These are phyloP conservation scores for Prinia subflava DNA, from an alignment of 2,113 vertebrate genomes.

Conservation along the genomic window DNA sequence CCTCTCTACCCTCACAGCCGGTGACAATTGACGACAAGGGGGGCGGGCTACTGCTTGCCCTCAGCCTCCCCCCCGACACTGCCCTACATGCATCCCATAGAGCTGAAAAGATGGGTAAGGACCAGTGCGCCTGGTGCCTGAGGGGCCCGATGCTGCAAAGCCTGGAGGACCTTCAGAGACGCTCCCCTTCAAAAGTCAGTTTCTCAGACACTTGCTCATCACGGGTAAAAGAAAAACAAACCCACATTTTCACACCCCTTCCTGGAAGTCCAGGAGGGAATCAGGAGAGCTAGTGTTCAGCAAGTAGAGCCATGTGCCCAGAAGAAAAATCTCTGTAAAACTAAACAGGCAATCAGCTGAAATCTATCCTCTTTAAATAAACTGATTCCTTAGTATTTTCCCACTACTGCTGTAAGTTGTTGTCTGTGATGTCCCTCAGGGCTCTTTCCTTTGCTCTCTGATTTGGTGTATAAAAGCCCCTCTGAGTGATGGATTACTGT, in stretches of 20 bases:
- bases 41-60: background rate
- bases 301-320: constrained; percentile 41
- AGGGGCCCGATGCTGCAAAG: background rate
- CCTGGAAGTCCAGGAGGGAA: background rate
- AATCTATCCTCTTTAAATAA: constrained; percentile 85
- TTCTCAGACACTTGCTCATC: background rate
- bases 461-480: constrained; percentile 98
- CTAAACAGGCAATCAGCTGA: constrained; percentile 79
- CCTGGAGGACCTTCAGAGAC: background rate
- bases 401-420: constrained; percentile 85
- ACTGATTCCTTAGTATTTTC: constrained; percentile 83
- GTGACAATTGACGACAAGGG: rapidly evolving
- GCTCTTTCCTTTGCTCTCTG: constrained; percentile 86
- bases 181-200: background rate
- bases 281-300: background rate
- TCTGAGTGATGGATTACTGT: constrained; percentile 99
- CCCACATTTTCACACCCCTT: background rate
- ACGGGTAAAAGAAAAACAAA: background rate
- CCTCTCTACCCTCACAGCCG: too few relatives aligned
- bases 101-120: background rate
- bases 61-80: background rate
- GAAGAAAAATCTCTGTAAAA: constrained; percentile 77
- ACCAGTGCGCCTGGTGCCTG: rapidly evolving
- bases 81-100: rapidly evolving
- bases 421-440: constrained; percentile 86